These are phyloP conservation scores for Phrynosoma blainvillii DNA, from an alignment of 2,113 vertebrate species.

Conservation along the genomic window DNA sequence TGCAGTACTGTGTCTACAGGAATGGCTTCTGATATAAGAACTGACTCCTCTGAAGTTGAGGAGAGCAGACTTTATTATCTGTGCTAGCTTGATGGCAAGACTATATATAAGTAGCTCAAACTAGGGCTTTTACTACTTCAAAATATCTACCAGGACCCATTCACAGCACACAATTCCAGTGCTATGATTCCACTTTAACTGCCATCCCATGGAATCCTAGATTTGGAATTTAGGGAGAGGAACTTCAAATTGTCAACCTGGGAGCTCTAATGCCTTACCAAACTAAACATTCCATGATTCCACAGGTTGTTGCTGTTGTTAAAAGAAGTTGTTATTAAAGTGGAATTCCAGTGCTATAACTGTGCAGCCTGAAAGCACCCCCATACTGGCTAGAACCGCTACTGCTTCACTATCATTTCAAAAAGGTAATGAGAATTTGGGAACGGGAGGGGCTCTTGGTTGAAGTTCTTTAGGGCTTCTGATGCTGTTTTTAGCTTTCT, in stretches of 20 bases:
- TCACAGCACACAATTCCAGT: no score
- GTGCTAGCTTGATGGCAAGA: neutral
- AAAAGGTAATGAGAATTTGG: neutral
- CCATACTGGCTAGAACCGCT: neutral
- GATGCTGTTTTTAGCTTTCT: neutral
- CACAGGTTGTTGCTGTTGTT: neutral
- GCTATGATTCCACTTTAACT: no score
- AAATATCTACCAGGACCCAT: no score
- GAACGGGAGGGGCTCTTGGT: neutral
- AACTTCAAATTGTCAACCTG: no score
- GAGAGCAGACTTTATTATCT: neutral
- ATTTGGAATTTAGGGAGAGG: no score
- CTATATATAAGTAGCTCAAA: neutral
- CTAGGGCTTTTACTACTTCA: neutral
- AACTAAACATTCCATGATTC: neutral
- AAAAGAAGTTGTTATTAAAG: no score
- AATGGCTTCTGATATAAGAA: slow-evolving; percentile 65
- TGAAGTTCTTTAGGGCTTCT: neutral
- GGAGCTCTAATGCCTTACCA: no score
- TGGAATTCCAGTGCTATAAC: no score
- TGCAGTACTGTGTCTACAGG: slow-evolving; percentile 49
- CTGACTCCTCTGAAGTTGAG: neutral
- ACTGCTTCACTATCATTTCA: neutral
- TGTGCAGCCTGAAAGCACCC: neutral
- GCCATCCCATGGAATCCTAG: no score